A percentile compares a stretch with the other conserved stretches of the same genome.
Evolutionary conservation across 1,140 invertebrate species (phyloP).

Genomic region (Vanessa atalanta): DNA sequence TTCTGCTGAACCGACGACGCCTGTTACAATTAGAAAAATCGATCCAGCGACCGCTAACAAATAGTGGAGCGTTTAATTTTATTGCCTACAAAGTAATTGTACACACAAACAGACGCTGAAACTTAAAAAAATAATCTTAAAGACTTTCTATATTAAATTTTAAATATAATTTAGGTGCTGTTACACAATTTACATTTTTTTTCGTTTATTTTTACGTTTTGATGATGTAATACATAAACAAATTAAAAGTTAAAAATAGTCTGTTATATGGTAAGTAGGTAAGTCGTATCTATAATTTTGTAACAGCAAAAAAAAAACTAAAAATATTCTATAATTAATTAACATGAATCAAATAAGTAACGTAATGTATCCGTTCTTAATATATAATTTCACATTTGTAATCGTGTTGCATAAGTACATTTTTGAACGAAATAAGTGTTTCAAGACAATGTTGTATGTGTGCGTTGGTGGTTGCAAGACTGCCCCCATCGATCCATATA

Average conservation of each 20-base stretch:
- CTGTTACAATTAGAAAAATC: conserved; percentile 45
- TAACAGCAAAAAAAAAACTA: background rate
- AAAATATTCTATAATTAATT: background rate
- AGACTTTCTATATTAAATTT: background rate
- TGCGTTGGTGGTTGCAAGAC: conserved; percentile 24
- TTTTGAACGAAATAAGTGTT: background rate
- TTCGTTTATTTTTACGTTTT: background rate
- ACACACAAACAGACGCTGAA: conserved; percentile 2
- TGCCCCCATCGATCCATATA: conserved; percentile 35
- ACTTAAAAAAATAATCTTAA: background rate
- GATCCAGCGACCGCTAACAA: conserved; percentile 30
- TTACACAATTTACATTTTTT: background rate
- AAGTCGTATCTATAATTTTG: no score
- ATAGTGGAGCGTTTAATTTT: conserved; percentile 37
- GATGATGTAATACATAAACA: background rate
- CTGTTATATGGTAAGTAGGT: no score
- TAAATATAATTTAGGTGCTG: background rate
- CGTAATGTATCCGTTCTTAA: conserved; percentile 4
- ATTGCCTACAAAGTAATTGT: conserved; percentile 17
- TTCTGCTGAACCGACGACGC: conserved; percentile 13
- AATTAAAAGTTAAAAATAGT: background rate
- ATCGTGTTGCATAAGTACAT: background rate
- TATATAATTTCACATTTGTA: conserved; percentile 5
- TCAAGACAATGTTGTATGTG: background rate
- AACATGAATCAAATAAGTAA: background rate